Evolutionary conservation across 2,797 vertebrate genomes (phyloP), one percentile per base, ranked within the genome.

Genomic region (Serranus cabrilla): DNA sequence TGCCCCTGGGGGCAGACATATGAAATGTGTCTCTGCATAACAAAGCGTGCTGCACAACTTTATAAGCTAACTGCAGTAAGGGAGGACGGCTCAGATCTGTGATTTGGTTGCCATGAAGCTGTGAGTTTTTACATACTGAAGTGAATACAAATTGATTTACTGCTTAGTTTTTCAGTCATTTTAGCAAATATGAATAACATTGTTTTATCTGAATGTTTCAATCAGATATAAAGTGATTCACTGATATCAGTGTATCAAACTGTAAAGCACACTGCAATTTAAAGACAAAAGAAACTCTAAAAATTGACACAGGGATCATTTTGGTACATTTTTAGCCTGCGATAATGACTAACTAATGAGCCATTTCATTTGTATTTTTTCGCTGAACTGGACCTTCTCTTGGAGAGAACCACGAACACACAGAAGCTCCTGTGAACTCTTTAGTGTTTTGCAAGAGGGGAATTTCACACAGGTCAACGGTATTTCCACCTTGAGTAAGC

Each of bases 21-120:
- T 77, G 64, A 84, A 85, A 87, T 74, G 49, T 63, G 62, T 71
- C 58, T 85, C 72, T 76, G 72, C 68, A 85, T 83, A 64, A 52
- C 52, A 74, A 69, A 70, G 7, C 7, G 16, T 1, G 5, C 50
- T 40, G 31, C 58, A 63, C 52, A 61, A 70, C 78, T 66, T 61
- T 61, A 16, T 5, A 40, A 59, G 68, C 21, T 50, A 65, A 27
- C 31, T 63, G 45, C 31, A 61, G 49, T 11, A 34, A 21, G 7
- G 23, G 62, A 58, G 47, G 57, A 40, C n/a, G 37, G 43, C 23
- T 63, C 3, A 5, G 59, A 34, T 74, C 9, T 71, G 23, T 11
- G 45, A 63, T 75, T 31, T 27, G 34, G 6, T 34, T 43, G 64
- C 25, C 55, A 40, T 20, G 10, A 16, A 46, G 54, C 49, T 45